Evolutionary conservation across 2,888 invertebrate species (phyloP).

Genomic region (Drosophila longiperda): DNA sequence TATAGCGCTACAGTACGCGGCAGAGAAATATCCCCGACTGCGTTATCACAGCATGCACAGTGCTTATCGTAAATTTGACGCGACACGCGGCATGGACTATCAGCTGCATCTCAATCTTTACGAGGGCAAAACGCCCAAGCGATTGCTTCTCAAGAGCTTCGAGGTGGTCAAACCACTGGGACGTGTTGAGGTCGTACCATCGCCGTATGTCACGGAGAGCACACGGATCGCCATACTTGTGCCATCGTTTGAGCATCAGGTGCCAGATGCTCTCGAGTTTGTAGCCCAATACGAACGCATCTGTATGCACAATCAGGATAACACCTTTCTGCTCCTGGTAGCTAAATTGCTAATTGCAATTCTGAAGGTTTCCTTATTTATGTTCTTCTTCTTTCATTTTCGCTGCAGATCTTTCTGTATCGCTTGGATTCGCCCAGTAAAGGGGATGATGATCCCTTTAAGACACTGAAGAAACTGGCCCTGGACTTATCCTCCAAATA

Average conservation of each 20-base stretch:
- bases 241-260: conserved; percentile 87
- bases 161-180: conserved; percentile 94
- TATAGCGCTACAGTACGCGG: conserved; percentile 86
- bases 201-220: conserved; percentile 98
- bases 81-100: conserved; percentile 94
- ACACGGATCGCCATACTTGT: conserved; percentile 92
- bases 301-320: conserved; percentile 91
- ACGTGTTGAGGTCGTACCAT: conserved; percentile 94
- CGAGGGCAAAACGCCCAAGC: conserved; percentile 77
- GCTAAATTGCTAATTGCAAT: conserved; percentile 5
- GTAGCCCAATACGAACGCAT: conserved; percentile 89
- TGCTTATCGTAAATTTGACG: conserved; percentile 92
- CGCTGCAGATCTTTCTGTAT: conserved; percentile 88
- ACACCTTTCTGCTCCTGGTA: conserved; percentile 91
- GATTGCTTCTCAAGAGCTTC: conserved; percentile 87
- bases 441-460: conserved; percentile 87
- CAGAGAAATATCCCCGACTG: conserved; percentile 86
- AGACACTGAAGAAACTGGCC: conserved; percentile 88
- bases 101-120: conserved; percentile 89
- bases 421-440: conserved; percentile 88
- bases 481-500: conserved; percentile 88
- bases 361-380: neutral
- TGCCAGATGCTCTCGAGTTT: conserved; percentile 88
- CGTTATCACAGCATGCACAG: conserved; percentile 87
- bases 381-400: neutral